Evolutionary conservation across 2,888 invertebrate species (phyloP).

Genomic region (Agrotis clavis): DNA sequence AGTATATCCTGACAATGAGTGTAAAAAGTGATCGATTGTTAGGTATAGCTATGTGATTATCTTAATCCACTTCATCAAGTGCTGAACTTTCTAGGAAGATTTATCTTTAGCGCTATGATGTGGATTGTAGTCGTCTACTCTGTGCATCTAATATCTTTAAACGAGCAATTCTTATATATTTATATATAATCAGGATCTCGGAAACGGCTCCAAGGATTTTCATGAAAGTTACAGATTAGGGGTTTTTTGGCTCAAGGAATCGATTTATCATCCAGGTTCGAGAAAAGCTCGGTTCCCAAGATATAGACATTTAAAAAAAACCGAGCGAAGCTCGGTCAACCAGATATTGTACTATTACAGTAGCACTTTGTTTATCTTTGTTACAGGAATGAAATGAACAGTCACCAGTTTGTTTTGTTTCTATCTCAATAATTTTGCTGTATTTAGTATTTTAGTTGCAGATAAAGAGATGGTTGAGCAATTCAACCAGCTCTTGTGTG

Average conservation of each 20-base stretch:
- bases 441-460: constrained; percentile 2
- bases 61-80: background rate
- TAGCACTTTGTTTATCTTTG: constrained; percentile 2
- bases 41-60: background rate
- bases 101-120: background rate
- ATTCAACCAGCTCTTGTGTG: constrained; percentile 30
- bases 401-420: constrained; percentile 7
- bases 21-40: background rate
- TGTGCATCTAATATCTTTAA: too few relatives aligned
- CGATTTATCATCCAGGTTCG: too few relatives aligned
- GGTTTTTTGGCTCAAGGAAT: too few relatives aligned
- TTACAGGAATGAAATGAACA: background rate
- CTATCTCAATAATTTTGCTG: constrained; percentile 2
- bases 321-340: too few relatives aligned
- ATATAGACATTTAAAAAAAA: too few relatives aligned
- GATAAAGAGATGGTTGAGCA: background rate
- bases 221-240: too few relatives aligned
- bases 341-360: too few relatives aligned
- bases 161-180: too few relatives aligned
- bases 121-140: background rate
- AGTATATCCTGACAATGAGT: background rate
- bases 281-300: too few relatives aligned
- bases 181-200: too few relatives aligned
- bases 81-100: background rate
- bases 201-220: too few relatives aligned